Base-by-base conservation (phyloP, 2,797 vertebrate genomes). In the Mormyrops boulengeri region DNA sequence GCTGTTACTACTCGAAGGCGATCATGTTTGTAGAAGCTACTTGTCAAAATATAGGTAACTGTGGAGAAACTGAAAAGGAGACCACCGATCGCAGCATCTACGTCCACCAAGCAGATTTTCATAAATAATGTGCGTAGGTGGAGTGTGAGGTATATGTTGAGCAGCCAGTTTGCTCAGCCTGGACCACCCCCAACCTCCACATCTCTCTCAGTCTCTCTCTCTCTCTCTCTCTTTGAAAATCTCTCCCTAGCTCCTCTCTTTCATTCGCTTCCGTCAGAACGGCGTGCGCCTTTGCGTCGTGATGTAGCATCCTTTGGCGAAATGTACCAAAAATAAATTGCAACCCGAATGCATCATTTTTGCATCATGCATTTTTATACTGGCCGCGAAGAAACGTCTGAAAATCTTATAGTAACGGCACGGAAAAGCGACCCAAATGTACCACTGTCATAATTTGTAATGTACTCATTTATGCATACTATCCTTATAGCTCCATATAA, bases 111-210 rank as follows among this genome's bases (percentile, higher is more conserved):
- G 30, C 86, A 80, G 89, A 90, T 94, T 90, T 93, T 88, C 88
- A 92, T 91, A 88, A 94, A 90, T 94, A 94, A 95, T 94, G 93
- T 92, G 94, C 92, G 94, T 91, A 93, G 91, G 93, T 92, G 86
- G 91, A 90, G 94, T 92, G 95, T 93, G 89, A 89, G 94, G 89
- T 88, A 55, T 92, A 93, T 92, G 94, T 92, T 94, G 93, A 93
- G 94, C 50, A 94, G 52, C 90, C 93, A 94, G 92, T 94, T 77
- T 50, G 66, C 85, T 38, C 44, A 88, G 93, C 94, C 94, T 95
- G 95, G 95, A 96, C 95, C 95, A 94, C 92, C 94, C 91, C 94
- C 73, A 91, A 89, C 90, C 93, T 93, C 92, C 88, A 69, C 80
- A 60, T 90, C 44, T 26, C 88, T 66, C 87, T 26, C 22, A 62